Conservation (phyloP, 2,888 invertebrate species). For the Dioctria linearis region DNA sequence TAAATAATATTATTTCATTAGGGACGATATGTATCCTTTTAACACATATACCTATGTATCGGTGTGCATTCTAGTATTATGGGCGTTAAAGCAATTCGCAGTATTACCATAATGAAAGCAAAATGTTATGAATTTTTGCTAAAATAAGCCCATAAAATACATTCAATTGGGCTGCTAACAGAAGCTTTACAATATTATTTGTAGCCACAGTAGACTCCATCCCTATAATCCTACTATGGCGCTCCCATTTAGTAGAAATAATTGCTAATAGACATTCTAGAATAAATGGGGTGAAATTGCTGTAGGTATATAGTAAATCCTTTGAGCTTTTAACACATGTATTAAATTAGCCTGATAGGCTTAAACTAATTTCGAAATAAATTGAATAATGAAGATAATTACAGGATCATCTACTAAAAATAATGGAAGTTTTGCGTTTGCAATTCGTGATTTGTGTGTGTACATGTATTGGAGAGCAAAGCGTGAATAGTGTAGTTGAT, state of each 20-base stretch:
- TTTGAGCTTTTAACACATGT: background rate
- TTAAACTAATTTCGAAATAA: slow-evolving; percentile 1
- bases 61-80: background rate
- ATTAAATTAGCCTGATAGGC: background rate
- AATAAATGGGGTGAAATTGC: background rate
- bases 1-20: slow-evolving; percentile 24
- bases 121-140: slow-evolving; percentile 26
- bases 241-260: background rate
- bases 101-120: slow-evolving; percentile 30
- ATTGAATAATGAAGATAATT: slow-evolving; percentile 9
- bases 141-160: background rate
- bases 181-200: background rate
- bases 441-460: too few relatives aligned
- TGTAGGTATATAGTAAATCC: background rate
- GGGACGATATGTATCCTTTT: background rate
- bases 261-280: background rate
- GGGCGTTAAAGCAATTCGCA: background rate
- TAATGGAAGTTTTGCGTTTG: too few relatives aligned
- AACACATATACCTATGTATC: background rate
- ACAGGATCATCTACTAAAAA: background rate
- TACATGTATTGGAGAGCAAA: too few relatives aligned
- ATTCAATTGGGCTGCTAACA: background rate
- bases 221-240: too few relatives aligned
- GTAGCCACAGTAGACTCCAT: background rate
- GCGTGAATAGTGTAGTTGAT: too few relatives aligned